Base-by-base conservation (phyloP, 2,888 invertebrate genomes). In the Pollenia angustigena region DNA sequence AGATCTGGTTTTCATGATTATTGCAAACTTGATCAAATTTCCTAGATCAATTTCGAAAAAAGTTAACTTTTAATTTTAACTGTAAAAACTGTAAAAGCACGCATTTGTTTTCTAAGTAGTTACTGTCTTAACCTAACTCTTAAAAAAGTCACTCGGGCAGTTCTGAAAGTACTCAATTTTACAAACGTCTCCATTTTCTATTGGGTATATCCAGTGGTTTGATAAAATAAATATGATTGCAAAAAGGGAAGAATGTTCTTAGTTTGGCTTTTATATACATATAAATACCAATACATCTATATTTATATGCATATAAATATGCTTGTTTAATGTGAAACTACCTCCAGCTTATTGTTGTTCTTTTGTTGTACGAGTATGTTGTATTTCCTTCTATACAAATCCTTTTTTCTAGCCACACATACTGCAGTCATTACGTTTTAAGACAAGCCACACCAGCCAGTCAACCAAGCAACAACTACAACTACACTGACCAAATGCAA, bases 341-440 rank as follows among this genome's bases (percentile, higher is more conserved):
- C n/a, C 48, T 14, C 18, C 32, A 56, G 40, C 54, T 54, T 64
- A 48, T 50, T 78, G 52, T 69, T 58, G 60, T 74, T 66, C 44
- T 60, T 50, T 78, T 64, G 32, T 12, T 32, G 32, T 32, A 32
- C 32, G 32, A 32, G 32, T 32, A 32, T 48, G 60, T 54, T 64
- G 44, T 54, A 14, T 23, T 72, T 18, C 54, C 56, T 48, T 46
- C 32, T 56, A 48, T 42, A 16, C 46, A 56, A 56, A 6, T 12
- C 23, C 10, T 79, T 85, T 74, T 60, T 52, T 3, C 75, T 84
- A 69, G 82, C 72, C 80, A 78, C 86, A 81, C 42, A 87, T 87
- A 87, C 83, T 87, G 84, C 87, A 87, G 84, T 87, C 84, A 84
- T 81, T 81, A 66, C 50, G 68, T 81, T 69, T 69, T 68, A 58